phyloP scores from a whole-genome alignment of 2,888 invertebrate genomes.

The Oscheius myriophilus region DNA sequence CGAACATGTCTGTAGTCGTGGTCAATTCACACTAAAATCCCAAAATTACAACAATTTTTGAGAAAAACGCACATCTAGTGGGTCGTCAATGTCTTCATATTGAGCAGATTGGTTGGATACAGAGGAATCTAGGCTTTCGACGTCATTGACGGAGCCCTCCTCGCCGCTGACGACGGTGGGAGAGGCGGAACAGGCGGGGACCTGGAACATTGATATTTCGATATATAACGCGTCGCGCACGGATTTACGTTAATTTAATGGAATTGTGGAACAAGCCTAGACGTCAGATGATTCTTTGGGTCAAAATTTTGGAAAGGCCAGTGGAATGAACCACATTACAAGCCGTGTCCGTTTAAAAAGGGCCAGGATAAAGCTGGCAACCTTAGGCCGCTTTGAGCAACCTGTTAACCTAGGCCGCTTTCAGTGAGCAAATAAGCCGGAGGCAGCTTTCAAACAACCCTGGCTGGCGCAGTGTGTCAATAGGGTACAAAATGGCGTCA shows the following conservation, averaged over 20 bases:
- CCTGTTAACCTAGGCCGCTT: too few relatives aligned
- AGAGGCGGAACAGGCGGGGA: conserved; percentile 26
- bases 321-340: too few relatives aligned
- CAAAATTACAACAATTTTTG: not conserved
- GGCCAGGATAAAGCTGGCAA: too few relatives aligned
- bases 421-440: too few relatives aligned
- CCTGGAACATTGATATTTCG: not conserved
- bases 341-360: too few relatives aligned
- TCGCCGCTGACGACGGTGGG: conserved; percentile 46
- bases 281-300: too few relatives aligned
- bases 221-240: conserved; percentile 1
- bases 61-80: conserved; percentile 43
- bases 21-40: not conserved
- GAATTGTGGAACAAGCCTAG: too few relatives aligned
- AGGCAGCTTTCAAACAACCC: too few relatives aligned
- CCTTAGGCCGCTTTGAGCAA: too few relatives aligned
- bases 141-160: conserved; percentile 52
- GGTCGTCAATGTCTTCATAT: conserved; percentile 66
- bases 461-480: too few relatives aligned
- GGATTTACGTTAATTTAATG: not conserved
- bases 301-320: too few relatives aligned
- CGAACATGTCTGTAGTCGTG: conserved; percentile 39
- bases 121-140: conserved; percentile 50
- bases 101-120: conserved; percentile 53
- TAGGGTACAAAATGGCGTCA: too few relatives aligned